Evolutionary conservation across 2,113 vertebrate species (phyloP).

Genomic region (Tringa solitaria): DNA sequence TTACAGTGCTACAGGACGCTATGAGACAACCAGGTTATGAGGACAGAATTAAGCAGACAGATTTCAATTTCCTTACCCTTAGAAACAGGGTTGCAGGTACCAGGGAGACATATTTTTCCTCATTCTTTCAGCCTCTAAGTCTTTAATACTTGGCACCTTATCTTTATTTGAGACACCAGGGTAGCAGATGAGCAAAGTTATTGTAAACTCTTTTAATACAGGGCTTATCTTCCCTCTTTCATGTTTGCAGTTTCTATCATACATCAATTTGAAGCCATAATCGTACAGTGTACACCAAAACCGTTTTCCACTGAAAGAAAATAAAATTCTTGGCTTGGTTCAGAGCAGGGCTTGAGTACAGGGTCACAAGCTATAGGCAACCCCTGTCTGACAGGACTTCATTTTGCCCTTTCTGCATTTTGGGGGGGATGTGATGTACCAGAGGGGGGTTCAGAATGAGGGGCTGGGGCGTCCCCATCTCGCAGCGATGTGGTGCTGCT

Average conservation of each 20-base stretch:
- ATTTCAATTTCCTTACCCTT: background rate
- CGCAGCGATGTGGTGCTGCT: fast-evolving
- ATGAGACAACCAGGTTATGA: background rate
- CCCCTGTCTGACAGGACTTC: background rate
- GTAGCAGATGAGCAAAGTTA: background rate
- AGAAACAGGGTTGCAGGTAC: background rate
- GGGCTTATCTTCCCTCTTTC: background rate
- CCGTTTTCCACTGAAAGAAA: background rate
- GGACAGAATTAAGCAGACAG: background rate
- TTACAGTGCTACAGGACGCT: background rate
- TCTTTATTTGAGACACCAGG: background rate
- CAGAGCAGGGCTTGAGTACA: background rate
- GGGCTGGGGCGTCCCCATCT: background rate
- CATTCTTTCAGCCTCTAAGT: background rate
- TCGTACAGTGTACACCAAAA: background rate
- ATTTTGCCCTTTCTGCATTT: background rate
- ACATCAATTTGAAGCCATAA: background rate
- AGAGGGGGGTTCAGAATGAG: background rate
- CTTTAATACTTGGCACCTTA: background rate
- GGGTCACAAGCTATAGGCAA: background rate
- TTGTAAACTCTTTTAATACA: background rate
- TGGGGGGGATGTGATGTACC: no score
- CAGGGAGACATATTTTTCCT: background rate
- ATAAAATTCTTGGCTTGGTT: background rate
- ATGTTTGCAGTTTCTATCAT: background rate